These are phyloP conservation scores for Drosophila sproati DNA, from an alignment of 1,140 invertebrate genomes.

Conservation along the genomic window DNA sequence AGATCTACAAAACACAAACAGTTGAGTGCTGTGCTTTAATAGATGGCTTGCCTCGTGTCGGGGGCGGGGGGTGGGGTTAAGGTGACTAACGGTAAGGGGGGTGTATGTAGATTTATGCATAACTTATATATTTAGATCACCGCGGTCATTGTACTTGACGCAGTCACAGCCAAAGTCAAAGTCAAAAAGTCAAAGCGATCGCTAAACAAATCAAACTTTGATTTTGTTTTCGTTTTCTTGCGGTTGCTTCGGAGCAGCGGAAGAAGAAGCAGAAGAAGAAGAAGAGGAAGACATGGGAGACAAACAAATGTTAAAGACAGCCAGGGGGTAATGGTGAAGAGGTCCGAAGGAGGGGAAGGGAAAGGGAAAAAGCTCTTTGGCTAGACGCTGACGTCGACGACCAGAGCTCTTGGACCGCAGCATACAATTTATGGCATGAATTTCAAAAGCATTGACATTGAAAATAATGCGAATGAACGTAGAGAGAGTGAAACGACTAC, in stretches of 20 bases:
- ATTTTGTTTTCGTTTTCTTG: conserved; percentile 61
- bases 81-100: no score
- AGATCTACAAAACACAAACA: neutral
- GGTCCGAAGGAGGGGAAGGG: neutral
- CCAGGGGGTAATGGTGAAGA: neutral
- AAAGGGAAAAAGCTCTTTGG: neutral
- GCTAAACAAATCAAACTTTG: conserved; percentile 34
- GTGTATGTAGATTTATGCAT: neutral
- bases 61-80: no score
- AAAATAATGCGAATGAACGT: conserved; percentile 68
- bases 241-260: conserved; percentile 5
- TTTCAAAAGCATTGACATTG: conserved; percentile 80
- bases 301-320: conserved; percentile 19
- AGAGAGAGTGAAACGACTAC: conserved; percentile 3
- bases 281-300: neutral
- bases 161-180: conserved; percentile 16
- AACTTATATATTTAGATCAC: conserved; percentile 10
- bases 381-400: conserved; percentile 3
- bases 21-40: neutral
- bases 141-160: conserved; percentile 73
- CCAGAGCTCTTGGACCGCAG: conserved; percentile 2
- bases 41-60: no score
- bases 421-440: conserved; percentile 69
- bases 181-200: conserved; percentile 25
- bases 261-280: no score